A percentile compares a stretch with the other conserved stretches of the same genome.
Evolutionary conservation across 64 coral and sea anemone genomes (phyloP).

Genomic region (Pachyseris speciosa): DNA sequence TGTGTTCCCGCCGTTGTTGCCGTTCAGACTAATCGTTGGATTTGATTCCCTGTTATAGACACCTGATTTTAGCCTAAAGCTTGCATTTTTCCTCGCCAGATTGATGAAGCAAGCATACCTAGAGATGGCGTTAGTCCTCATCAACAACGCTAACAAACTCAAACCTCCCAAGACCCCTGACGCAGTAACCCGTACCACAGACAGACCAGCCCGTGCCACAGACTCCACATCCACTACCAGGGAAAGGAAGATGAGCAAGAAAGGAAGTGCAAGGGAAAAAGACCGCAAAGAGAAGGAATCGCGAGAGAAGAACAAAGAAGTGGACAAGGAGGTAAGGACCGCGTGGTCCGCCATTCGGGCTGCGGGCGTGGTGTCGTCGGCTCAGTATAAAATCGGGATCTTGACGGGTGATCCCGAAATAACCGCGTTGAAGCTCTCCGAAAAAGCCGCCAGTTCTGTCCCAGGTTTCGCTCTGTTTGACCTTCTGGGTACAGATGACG

Average conservation of each 20-base stretch:
- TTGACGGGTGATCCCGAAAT: slow-evolving; percentile 85
- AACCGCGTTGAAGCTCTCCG: slow-evolving; percentile 71
- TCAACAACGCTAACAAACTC: slow-evolving; percentile 24
- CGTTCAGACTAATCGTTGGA: no score
- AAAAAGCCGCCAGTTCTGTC: slow-evolving; percentile 59
- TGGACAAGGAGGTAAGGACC: slow-evolving; percentile 74
- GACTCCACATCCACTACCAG: neutral
- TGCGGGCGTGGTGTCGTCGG: slow-evolving; percentile 63
- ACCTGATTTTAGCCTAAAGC: neutral
- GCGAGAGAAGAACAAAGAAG: slow-evolving; percentile 70
- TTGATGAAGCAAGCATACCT: slow-evolving; percentile 94
- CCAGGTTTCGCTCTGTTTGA: slow-evolving; percentile 89
- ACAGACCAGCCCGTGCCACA: neutral
- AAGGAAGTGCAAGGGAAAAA: slow-evolving; percentile 55
- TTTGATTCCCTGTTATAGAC: no score
- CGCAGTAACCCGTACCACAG: neutral
- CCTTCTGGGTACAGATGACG: slow-evolving; percentile 82
- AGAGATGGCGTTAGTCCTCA: slow-evolving; percentile 74
- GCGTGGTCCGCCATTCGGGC: slow-evolving; percentile 91
- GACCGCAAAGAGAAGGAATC: slow-evolving; percentile 69
- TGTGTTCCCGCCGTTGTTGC: no score
- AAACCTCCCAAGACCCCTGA: slow-evolving; percentile 16
- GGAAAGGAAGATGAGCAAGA: slow-evolving; percentile 54
- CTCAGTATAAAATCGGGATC: slow-evolving; percentile 69
- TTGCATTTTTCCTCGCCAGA: slow-evolving; percentile 10